Conservation (phyloP, 2,113 vertebrate species). For the Capreolus pygargus region DNA sequence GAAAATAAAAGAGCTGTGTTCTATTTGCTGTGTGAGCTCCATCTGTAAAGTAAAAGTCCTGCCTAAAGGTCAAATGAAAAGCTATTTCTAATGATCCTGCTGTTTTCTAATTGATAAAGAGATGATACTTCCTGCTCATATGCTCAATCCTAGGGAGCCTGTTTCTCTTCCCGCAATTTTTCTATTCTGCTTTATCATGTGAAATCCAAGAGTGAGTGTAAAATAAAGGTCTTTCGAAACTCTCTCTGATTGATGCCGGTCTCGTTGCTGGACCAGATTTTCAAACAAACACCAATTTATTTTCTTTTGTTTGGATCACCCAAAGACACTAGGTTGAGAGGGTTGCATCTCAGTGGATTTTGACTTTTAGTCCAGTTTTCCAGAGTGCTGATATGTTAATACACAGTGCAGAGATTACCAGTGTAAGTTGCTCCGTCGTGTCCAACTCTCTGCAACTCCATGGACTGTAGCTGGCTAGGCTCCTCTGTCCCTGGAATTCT, state of each 20-base stretch:
- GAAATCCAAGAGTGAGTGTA: not conserved
- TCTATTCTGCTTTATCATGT: not conserved
- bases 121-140: not conserved
- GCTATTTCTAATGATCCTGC: not conserved
- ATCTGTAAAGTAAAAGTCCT: not conserved
- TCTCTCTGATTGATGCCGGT: not conserved
- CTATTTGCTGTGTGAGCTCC: not conserved
- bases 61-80: not conserved
- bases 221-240: not conserved
- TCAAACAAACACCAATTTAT: not conserved
- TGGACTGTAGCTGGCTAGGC: not conserved
- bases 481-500: not conserved
- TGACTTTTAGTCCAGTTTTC: not conserved
- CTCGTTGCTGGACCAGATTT: not conserved
- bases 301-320: not conserved
- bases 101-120: not conserved
- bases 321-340: not conserved
- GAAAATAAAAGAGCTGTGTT: not conserved
- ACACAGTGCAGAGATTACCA: not conserved
- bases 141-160: not conserved
- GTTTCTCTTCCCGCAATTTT: not conserved
- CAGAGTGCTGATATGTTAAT: not conserved
- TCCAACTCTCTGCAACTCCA: not conserved
- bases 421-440: not conserved
- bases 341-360: not conserved